phyloP scores from a whole-genome alignment of 2,888 invertebrate species.

The Caenorhabditis becei region DNA sequence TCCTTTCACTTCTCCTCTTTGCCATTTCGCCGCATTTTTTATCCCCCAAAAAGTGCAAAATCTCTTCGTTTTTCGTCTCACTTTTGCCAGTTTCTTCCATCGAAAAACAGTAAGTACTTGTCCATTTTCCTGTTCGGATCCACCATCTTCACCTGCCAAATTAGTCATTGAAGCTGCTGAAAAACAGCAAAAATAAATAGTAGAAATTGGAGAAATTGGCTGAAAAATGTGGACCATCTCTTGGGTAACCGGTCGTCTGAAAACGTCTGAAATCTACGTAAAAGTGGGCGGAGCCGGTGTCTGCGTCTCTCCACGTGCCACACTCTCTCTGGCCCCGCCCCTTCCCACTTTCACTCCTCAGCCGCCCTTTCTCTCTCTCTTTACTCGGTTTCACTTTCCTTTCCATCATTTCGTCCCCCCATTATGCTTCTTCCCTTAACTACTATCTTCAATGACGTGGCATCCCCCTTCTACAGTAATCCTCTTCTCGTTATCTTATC shows the following conservation, averaged over 20 bases:
- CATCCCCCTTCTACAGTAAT: conserved; percentile 13
- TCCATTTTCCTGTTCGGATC: too few species aligned
- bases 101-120: too few species aligned
- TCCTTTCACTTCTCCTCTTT: too few species aligned
- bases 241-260: too few species aligned
- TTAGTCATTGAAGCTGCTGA: neutral
- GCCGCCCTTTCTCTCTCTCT: conserved; percentile 25
- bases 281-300: conserved; percentile 23
- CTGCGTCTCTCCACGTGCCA: conserved; percentile 24
- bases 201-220: too few species aligned
- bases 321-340: conserved; percentile 35
- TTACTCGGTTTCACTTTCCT: conserved; percentile 45
- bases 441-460: conserved; percentile 6
- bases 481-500: neutral
- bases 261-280: neutral
- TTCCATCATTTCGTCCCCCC: conserved; percentile 5
- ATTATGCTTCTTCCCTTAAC: conserved; percentile 11
- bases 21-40: too few species aligned
- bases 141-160: neutral
- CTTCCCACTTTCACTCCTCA: conserved; percentile 21
- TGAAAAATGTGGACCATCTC: too few species aligned
- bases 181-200: too few species aligned
- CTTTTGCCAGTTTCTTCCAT: too few species aligned
- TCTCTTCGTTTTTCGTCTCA: too few species aligned
- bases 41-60: too few species aligned